These are phyloP conservation scores for Melanocharis versteri DNA, from an alignment of 2,113 vertebrate genomes.

Conservation along the genomic window DNA sequence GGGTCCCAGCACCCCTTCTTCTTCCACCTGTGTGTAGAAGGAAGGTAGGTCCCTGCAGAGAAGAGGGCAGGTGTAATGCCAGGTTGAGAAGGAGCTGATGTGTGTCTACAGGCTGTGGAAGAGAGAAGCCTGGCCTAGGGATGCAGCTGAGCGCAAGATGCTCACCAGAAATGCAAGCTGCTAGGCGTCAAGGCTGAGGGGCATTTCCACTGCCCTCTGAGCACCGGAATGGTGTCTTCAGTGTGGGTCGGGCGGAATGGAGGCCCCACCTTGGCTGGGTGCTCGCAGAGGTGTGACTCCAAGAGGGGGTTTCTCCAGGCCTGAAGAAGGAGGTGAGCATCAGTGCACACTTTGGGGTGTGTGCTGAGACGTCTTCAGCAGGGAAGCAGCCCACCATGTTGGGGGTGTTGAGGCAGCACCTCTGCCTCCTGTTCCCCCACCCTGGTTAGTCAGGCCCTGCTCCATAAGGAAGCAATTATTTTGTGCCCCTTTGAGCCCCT, in stretches of 20 bases:
- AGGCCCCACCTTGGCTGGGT: neutral
- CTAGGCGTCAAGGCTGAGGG: neutral
- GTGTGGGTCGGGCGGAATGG: neutral
- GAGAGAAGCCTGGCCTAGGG: neutral
- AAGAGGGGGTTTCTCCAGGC: neutral
- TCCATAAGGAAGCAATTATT: constrained; percentile 57
- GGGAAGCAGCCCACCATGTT: neutral
- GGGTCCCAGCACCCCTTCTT: neutral
- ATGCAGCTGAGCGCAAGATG: neutral
- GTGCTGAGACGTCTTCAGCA: neutral
- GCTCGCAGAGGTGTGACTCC: neutral
- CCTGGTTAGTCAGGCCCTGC: neutral
- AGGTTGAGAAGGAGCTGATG: neutral
- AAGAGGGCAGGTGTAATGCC: neutral
- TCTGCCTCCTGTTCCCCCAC: neutral
- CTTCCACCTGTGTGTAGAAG: accelerated
- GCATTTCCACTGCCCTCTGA: neutral
- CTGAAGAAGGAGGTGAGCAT: neutral
- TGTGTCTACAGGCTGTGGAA: neutral
- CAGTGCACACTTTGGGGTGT: accelerated
- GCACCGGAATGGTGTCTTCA: neutral
- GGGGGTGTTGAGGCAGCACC: neutral
- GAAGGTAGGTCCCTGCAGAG: neutral
- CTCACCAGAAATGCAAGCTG: neutral
- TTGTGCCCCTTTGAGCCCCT: constrained; percentile 35